phyloP scores from a whole-genome alignment of 2,888 invertebrate species.

The Hoplodrina ambigua region DNA sequence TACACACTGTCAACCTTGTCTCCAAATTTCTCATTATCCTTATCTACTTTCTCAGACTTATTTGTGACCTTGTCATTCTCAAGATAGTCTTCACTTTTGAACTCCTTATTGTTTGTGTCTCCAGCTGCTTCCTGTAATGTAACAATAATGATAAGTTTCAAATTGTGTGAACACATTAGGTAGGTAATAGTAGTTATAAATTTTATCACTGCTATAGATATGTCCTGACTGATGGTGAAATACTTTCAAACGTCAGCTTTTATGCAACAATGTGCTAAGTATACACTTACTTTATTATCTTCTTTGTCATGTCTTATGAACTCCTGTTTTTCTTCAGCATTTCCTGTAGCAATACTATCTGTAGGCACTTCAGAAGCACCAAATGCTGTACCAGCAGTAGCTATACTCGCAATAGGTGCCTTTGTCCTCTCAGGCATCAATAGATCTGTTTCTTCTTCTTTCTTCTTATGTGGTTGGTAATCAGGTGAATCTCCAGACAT shows the following conservation, averaged over 20 bases:
- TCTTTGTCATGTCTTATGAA: slow-evolving; percentile 73
- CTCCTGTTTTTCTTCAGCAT: slow-evolving; percentile 75
- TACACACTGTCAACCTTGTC: slow-evolving; percentile 85
- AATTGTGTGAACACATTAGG: not conserved
- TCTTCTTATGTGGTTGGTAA: slow-evolving; percentile 78
- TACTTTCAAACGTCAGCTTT: not conserved
- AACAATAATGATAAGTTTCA: not conserved
- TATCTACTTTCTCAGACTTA: slow-evolving; percentile 68
- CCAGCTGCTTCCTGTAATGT: slow-evolving; percentile 79
- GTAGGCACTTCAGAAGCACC: slow-evolving; percentile 65
- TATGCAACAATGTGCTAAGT: not conserved
- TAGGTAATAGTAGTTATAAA: not conserved
- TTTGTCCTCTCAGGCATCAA: slow-evolving; percentile 73
- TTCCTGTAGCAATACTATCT: slow-evolving; percentile 63
- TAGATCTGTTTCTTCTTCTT: slow-evolving; percentile 79
- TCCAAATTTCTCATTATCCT: slow-evolving; percentile 66
- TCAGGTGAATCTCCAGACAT: slow-evolving; percentile 85
- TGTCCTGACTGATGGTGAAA: not conserved
- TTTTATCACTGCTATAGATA: not conserved
- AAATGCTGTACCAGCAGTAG: slow-evolving; percentile 64
- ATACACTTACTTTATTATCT: slow-evolving; percentile 74
- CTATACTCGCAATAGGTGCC: slow-evolving; percentile 65
- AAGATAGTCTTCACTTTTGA: slow-evolving; percentile 71
- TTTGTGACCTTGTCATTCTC: slow-evolving; percentile 72
- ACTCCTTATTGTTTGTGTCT: slow-evolving; percentile 72